Percentiles rank a stretch among this genome's conserved stretches.
These are phyloP conservation scores for Arvicanthis niloticus DNA, from an alignment of 2,113 vertebrate genomes.

Conservation along the genomic window DNA sequence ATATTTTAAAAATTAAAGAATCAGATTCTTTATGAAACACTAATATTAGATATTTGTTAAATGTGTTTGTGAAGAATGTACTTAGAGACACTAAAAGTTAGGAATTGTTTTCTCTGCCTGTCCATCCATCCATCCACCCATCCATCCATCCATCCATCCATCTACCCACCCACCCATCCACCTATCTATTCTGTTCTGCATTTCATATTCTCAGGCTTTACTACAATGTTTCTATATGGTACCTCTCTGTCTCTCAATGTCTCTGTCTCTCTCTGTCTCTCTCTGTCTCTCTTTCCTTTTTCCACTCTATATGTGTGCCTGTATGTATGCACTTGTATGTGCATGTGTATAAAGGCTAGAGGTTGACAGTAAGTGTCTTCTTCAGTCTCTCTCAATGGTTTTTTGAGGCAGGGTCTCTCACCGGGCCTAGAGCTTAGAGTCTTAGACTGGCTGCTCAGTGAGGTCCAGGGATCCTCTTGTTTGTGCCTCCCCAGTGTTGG, in stretches of 20 bases:
- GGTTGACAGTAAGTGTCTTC: not conserved
- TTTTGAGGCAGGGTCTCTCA: not conserved
- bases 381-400: not conserved
- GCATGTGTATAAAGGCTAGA: not conserved
- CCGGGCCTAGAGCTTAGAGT: too few species aligned
- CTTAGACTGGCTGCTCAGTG: not conserved
- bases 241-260: not conserved
- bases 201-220: not conserved
- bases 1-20: not conserved
- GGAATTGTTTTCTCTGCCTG: not conserved
- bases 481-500: not conserved
- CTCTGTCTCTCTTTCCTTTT: not conserved
- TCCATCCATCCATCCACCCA: not conserved
- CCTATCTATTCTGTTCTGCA: not conserved
- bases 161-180: too few species aligned
- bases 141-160: not conserved
- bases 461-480: too few species aligned
- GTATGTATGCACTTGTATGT: not conserved
- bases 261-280: not conserved
- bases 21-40: not conserved
- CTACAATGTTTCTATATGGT: not conserved
- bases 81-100: constrained; percentile 34
- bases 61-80: constrained; percentile 7
- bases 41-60: constrained; percentile 20
- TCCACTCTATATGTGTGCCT: not conserved